These are phyloP conservation scores for Lasioglossum lativentre DNA, from an alignment of 2,888 invertebrate species.

Conservation along the genomic window DNA sequence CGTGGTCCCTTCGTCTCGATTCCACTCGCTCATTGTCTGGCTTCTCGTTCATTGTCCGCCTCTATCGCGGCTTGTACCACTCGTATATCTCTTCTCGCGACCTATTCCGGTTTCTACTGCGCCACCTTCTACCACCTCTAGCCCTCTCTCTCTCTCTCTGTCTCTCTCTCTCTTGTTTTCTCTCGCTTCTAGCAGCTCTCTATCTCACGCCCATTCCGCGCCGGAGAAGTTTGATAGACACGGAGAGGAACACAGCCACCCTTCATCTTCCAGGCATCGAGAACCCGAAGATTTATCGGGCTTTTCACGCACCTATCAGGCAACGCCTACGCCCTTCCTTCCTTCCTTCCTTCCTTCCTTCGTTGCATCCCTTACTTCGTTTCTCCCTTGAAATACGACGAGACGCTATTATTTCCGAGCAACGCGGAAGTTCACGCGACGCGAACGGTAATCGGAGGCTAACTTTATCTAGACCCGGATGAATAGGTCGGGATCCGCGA, in stretches of 20 bases:
- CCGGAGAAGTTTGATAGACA: conserved; percentile 37
- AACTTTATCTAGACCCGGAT: conserved; percentile 2
- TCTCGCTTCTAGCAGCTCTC: neutral
- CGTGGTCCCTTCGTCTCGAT: conserved; percentile 21
- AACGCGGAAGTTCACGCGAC: neutral
- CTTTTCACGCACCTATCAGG: conserved; percentile 63
- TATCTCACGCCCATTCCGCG: neutral
- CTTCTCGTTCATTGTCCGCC: conserved; percentile 50
- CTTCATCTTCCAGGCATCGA: conserved; percentile 50
- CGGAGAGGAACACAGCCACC: conserved; percentile 36
- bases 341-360: neutral
- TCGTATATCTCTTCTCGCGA: conserved; percentile 29
- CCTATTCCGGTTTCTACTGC: conserved; percentile 14
- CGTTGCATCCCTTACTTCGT: neutral
- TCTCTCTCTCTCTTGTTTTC: conserved; percentile 21
- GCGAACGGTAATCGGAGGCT: neutral
- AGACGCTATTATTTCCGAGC: conserved; percentile 15
- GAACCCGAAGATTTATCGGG: conserved; percentile 66
- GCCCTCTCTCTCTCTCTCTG: neutral
- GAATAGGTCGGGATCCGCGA: neutral
- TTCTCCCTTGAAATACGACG: neutral
- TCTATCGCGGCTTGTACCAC: conserved; percentile 26
- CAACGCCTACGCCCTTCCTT: conserved; percentile 27
- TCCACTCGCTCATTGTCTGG: conserved; percentile 38
- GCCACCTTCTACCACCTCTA: neutral